Percentiles rank a stretch among this genome's conserved stretches.
Evolutionary conservation across 2,888 invertebrate species (phyloP).

Genomic region (Catocala nupta): DNA sequence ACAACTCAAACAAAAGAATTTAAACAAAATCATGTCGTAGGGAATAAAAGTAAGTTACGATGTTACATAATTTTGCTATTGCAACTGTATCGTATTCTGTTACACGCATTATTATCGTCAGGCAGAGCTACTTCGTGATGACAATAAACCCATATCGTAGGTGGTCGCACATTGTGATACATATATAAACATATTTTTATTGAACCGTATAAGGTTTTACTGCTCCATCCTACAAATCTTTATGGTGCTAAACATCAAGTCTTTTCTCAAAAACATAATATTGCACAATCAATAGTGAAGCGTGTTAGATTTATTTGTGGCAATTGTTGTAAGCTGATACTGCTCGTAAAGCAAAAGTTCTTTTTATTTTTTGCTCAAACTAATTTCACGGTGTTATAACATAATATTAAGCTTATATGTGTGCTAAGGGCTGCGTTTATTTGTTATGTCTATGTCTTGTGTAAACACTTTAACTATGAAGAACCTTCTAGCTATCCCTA

Average conservation of each 20-base stretch:
- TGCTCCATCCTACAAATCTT: constrained; percentile 71
- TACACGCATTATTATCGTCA: constrained; percentile 63
- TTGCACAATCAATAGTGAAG: constrained; percentile 61
- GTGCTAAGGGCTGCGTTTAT: too few species aligned
- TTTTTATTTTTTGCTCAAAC: constrained; percentile 27
- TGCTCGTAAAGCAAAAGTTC: constrained; percentile 38
- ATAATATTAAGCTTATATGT: constrained; percentile 15
- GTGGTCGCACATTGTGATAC: constrained; percentile 71
- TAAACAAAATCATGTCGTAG: constrained; percentile 28
- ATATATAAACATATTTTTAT: constrained; percentile 78
- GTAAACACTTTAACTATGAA: too few species aligned
- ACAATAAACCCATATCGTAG: constrained; percentile 75
- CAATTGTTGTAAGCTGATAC: constrained; percentile 51
- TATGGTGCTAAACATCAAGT: constrained; percentile 64
- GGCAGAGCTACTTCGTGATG: constrained; percentile 59
- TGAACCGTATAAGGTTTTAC: constrained; percentile 77
- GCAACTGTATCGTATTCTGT: constrained; percentile 54
- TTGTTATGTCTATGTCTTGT: too few species aligned
- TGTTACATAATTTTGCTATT: constrained; percentile 37
- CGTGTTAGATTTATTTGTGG: constrained; percentile 56
- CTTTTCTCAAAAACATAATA: constrained; percentile 58
- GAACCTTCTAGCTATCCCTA: too few species aligned
- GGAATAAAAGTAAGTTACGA: constrained; percentile 28
- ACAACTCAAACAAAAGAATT: constrained; percentile 25
- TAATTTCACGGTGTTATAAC: constrained; percentile 17